Percentiles rank a stretch among this genome's conserved stretches.
Conservation (phyloP, 64 coral and sea anemone species). For the Stichodactyla helianthus region DNA sequence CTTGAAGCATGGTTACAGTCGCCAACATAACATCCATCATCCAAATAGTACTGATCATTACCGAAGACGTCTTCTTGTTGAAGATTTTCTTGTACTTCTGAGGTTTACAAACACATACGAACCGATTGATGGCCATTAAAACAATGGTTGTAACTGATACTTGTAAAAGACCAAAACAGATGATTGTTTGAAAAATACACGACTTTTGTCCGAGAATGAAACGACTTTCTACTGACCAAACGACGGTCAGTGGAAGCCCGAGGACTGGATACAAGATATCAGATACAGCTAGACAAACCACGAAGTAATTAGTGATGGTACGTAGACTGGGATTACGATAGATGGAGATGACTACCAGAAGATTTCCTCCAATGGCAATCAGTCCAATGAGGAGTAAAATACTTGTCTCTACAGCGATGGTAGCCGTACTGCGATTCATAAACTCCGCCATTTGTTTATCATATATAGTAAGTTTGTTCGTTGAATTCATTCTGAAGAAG, state of each 20-base stretch:
- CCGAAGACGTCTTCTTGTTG: not conserved
- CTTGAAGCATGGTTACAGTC: not conserved
- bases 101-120: not conserved
- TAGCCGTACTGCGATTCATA: not conserved
- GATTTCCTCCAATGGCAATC: constrained; percentile 33
- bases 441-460: not conserved
- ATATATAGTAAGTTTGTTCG: no score
- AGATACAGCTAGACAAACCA: constrained; percentile 21
- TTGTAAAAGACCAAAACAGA: not conserved
- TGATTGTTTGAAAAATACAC: not conserved
- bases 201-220: not conserved
- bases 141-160: not conserved
- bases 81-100: not conserved
- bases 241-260: not conserved
- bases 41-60: not conserved
- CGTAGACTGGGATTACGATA: constrained; percentile 37
- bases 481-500: no score
- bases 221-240: not conserved
- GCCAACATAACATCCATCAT: not conserved
- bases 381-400: constrained; percentile 29
- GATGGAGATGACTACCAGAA: constrained; percentile 29
- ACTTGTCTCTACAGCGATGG: constrained; percentile 7
- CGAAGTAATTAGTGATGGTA: constrained; percentile 46
- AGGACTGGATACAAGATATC: not conserved
- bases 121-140: not conserved